phyloP scores from a whole-genome alignment of 2,113 vertebrate genomes.

The Actenoides lindsayi region DNA sequence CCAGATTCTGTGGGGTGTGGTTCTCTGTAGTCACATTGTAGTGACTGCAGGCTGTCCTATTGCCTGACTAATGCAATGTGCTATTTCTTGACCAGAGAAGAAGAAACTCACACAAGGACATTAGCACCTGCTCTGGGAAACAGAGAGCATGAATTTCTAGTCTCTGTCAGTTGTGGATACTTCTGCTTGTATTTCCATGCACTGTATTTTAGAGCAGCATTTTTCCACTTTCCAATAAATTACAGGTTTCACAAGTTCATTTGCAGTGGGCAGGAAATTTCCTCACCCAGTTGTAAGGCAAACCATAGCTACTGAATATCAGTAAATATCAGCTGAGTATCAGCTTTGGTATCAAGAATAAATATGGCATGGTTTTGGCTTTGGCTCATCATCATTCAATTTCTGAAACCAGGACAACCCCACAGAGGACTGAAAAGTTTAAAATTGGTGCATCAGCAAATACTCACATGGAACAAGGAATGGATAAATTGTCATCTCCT shows the following conservation, averaged over 20 bases:
- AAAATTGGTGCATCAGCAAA: background rate
- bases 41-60: background rate
- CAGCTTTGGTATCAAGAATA: background rate
- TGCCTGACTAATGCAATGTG: background rate
- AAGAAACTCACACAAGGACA: background rate
- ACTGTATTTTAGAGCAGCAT: rapidly evolving
- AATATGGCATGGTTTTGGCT: background rate
- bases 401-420: background rate
- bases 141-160: background rate
- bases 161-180: background rate
- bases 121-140: background rate
- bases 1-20: background rate
- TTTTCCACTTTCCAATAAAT: background rate
- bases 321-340: no score
- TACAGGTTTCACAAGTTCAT: background rate
- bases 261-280: background rate
- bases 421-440: background rate
- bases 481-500: background rate
- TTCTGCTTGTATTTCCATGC: background rate
- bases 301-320: background rate
- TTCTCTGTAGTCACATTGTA: background rate
- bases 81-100: background rate
- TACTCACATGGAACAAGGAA: background rate
- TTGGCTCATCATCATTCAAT: background rate
- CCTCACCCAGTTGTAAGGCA: background rate